Percentiles rank a stretch among this genome's conserved stretches.
Conservation (phyloP, 2,113 vertebrate genomes). For the Gracilinanus agilis region DNA sequence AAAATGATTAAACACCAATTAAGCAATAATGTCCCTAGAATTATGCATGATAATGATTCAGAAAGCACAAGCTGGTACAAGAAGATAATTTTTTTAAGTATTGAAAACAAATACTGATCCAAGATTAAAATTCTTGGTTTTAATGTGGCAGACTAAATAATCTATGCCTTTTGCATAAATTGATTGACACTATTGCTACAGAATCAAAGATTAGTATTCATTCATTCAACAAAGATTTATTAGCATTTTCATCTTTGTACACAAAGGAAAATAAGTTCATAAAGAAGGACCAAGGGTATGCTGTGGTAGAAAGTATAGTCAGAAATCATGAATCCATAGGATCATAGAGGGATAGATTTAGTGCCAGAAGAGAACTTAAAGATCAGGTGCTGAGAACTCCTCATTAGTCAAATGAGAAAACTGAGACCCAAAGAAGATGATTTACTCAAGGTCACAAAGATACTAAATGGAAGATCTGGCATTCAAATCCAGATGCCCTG, state of each 20-base stretch:
- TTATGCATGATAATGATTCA: slow-evolving; percentile 35
- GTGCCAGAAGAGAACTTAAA: background rate
- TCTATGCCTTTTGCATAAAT: background rate
- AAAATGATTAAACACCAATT: slow-evolving; percentile 68
- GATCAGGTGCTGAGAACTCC: background rate
- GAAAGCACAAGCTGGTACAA: slow-evolving; percentile 41
- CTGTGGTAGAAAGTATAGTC: background rate
- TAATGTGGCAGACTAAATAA: background rate
- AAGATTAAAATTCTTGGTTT: background rate
- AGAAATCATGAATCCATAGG: background rate
- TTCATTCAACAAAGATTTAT: background rate
- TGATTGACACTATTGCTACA: background rate
- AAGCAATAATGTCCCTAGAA: slow-evolving; percentile 57
- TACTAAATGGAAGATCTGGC: background rate
- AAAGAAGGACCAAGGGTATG: background rate
- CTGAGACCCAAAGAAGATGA: background rate
- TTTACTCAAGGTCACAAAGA: background rate
- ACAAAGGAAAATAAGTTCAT: background rate
- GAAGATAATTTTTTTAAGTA: slow-evolving; percentile 40
- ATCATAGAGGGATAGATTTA: background rate
- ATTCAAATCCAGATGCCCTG: background rate
- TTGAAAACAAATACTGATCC: slow-evolving; percentile 2
- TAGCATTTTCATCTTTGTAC: background rate
- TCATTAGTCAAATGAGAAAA: background rate
- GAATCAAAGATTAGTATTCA: background rate